A percentile compares a stretch with the other conserved stretches of the same genome.
These are phyloP conservation scores for Odocoileus virginianus DNA, from an alignment of 2,113 vertebrate species.

Conservation along the genomic window DNA sequence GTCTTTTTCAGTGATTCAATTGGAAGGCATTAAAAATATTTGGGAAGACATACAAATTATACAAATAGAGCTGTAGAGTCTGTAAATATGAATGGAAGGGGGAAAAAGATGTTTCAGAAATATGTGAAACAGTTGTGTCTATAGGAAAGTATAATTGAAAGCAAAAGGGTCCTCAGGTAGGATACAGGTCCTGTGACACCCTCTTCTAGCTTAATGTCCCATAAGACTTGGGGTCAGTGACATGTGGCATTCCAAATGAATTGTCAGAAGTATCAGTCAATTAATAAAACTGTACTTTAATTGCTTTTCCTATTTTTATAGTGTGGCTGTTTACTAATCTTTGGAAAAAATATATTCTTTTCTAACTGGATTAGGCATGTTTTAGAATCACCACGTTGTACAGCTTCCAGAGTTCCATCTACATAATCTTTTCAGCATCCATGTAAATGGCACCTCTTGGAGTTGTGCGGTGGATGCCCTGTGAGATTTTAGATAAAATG, in stretches of 20 bases:
- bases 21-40: conserved; percentile 34
- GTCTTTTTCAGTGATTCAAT: conserved; percentile 10
- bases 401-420: background rate
- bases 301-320: background rate
- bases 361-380: background rate
- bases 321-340: background rate
- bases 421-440: background rate
- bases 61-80: conserved; percentile 25
- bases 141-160: conserved; percentile 26
- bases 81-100: conserved; percentile 53
- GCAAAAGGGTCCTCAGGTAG: background rate
- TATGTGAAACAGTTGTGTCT: background rate
- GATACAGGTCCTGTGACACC: accelerated
- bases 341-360: background rate
- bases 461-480: background rate
- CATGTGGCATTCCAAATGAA: background rate
- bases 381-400: background rate
- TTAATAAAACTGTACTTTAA: background rate
- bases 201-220: background rate
- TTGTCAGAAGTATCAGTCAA: background rate
- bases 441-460: background rate
- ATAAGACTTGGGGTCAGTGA: too few species aligned
- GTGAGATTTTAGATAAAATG: background rate
- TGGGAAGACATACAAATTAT: conserved; percentile 30
- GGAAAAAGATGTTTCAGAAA: conserved; percentile 33